phyloP scores from a whole-genome alignment of 2,797 vertebrate species.

The Petrocephalus sullivani region DNA sequence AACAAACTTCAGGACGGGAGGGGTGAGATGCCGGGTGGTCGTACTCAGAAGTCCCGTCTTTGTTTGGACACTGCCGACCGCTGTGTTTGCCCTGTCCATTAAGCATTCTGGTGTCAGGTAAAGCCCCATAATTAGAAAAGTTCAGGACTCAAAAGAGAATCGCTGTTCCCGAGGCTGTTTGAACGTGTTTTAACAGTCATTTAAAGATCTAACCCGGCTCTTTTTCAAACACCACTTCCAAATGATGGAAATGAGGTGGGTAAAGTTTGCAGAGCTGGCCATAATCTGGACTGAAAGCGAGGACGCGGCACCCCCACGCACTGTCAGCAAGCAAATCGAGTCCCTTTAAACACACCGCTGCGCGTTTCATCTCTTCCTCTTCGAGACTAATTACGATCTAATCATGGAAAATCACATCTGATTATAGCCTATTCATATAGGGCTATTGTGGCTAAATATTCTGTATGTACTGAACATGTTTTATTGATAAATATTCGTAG shows the following conservation, averaged over 20 bases:
- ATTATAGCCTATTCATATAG: not conserved
- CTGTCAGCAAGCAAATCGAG: slow-evolving; percentile 50
- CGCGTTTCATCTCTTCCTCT: slow-evolving; percentile 51
- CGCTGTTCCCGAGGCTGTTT: slow-evolving; percentile 45
- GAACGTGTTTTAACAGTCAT: slow-evolving; percentile 65
- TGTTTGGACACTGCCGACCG: slow-evolving; percentile 45
- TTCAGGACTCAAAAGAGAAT: slow-evolving; percentile 53
- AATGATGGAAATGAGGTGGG: slow-evolving; percentile 48
- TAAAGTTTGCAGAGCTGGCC: slow-evolving; percentile 70
- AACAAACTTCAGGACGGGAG: slow-evolving; percentile 41
- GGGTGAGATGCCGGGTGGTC: slow-evolving; percentile 49
- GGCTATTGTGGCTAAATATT: not conserved
- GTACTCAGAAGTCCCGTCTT: slow-evolving; percentile 37
- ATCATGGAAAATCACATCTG: slow-evolving; percentile 22
- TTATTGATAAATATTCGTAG: not conserved
- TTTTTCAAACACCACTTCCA: slow-evolving; percentile 34
- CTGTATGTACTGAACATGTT: not conserved
- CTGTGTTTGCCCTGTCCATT: slow-evolving; percentile 73
- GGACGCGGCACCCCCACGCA: slow-evolving; percentile 46
- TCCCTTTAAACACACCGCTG: slow-evolving; percentile 39
- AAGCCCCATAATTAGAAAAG: slow-evolving; percentile 51
- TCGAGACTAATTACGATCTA: slow-evolving; percentile 46
- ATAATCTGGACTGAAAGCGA: slow-evolving; percentile 65
- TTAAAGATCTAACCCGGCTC: slow-evolving; percentile 43
- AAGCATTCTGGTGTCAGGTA: slow-evolving; percentile 61